Conservation (phyloP, 2,888 invertebrate genomes). For the Perizoma affinitatum region DNA sequence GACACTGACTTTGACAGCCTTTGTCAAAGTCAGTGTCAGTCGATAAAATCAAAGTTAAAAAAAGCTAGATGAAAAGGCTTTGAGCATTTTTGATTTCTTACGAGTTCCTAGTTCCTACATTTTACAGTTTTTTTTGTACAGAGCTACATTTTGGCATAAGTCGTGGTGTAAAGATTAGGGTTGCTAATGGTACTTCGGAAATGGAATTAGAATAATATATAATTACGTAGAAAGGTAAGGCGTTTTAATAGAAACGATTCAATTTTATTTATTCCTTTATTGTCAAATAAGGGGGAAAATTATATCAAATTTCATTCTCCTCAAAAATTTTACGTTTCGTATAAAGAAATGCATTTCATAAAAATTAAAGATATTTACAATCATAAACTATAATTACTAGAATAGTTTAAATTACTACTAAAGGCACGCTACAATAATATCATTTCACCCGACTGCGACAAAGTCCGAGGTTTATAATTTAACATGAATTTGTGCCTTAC, state of each 20-base stretch:
- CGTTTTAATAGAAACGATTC: conserved; percentile 40
- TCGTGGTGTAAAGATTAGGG: too few relatives aligned
- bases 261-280: conserved; percentile 81
- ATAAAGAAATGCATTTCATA: conserved; percentile 81
- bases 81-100: too few relatives aligned
- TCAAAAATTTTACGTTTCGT: conserved; percentile 69
- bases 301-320: conserved; percentile 78
- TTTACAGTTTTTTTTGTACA: too few relatives aligned
- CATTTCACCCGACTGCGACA: conserved; percentile 31
- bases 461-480: conserved; percentile 14
- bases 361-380: conserved; percentile 80
- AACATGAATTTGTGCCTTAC: conserved; percentile 48
- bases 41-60: too few relatives aligned
- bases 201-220: too few relatives aligned
- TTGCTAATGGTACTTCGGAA: too few relatives aligned
- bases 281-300: conserved; percentile 79
- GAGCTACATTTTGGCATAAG: too few relatives aligned
- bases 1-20: too few relatives aligned
- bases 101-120: too few relatives aligned
- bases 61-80: too few relatives aligned
- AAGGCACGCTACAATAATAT: conserved; percentile 66
- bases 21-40: too few relatives aligned
- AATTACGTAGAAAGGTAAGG: not conserved
- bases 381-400: conserved; percentile 48
- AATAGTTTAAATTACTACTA: conserved; percentile 72